Conservation (phyloP, 1,140 invertebrate genomes). For the Drosophila athabasca region DNA sequence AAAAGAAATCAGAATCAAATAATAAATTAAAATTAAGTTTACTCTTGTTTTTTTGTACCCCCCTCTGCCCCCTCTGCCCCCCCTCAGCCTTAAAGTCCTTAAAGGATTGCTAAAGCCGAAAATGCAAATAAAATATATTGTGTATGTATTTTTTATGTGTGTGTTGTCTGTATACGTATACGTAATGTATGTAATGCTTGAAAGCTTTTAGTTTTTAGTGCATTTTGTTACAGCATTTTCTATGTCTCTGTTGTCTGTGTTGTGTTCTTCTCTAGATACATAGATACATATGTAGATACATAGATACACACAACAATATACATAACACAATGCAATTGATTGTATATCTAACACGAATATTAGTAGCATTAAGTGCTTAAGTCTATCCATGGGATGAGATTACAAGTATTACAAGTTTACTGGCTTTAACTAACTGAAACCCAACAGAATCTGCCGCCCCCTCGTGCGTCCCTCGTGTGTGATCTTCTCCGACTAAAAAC, state of each 20-base stretch:
- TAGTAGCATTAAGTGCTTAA: neutral
- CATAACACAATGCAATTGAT: slow-evolving; percentile 21
- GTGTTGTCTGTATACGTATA: slow-evolving; percentile 10
- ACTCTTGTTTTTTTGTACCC: too few relatives aligned
- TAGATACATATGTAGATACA: slow-evolving; percentile 37
- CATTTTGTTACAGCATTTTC: slow-evolving; percentile 59
- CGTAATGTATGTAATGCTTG: slow-evolving; percentile 31
- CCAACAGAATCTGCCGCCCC: too few relatives aligned
- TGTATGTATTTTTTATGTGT: slow-evolving; percentile 29
- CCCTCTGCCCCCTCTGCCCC: too few relatives aligned
- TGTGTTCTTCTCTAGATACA: slow-evolving; percentile 2
- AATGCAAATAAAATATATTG: too few relatives aligned
- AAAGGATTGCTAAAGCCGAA: too few relatives aligned
- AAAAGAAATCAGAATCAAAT: slow-evolving; percentile 17
- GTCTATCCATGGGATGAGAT: neutral
- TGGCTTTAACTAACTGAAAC: neutral
- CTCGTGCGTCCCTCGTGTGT: neutral
- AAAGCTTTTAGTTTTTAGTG: slow-evolving; percentile 57
- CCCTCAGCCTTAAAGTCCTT: too few relatives aligned
- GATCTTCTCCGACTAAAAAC: slow-evolving; percentile 45
- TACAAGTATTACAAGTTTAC: neutral
- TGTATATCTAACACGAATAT: neutral
- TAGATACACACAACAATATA: slow-evolving; percentile 37
- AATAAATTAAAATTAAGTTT: slow-evolving; percentile 40
- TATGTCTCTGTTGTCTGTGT: too few relatives aligned